Base-by-base conservation (phyloP, 2,888 invertebrate genomes). In the Quadroppia sp. region DNA sequence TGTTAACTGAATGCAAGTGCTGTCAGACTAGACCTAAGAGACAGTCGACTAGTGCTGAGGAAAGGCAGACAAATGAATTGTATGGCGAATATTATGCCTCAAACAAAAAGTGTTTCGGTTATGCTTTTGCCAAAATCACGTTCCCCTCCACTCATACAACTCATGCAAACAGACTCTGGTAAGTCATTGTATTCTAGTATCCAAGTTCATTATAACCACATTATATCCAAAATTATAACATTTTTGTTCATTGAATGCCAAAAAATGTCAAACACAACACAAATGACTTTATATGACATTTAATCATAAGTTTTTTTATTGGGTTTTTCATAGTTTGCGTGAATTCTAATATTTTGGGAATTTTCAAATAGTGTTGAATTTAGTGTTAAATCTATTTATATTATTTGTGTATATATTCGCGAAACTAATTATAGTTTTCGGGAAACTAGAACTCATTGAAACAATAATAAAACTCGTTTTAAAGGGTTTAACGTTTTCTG, bases 81-180 rank as follows among this genome's bases (percentile, higher is more conserved):
- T 32, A 61, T 61, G 61, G 61, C 61, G 61, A 61, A 36, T 61
- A 61, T 61, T 36, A 36, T 36, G 61, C 61, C 61, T 32, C 61
- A 61, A 30, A 61, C 61, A 1, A 61, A 61, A 20, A 61, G 61
- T 15, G 61, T 61, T 61, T 61, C 61, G 30, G 61, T 61, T 61
- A 32, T 61, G 61, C 32, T 61, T 32, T 17, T 61, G 6, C 61
- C 61, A 17, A 61, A 61, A 13, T 61, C 61, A 61, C 61, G 32
- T 17, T 61, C 61, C 1, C 61, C 61, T 61, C 61, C 61, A 61
- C 61, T 61, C n/a, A n/a, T 61, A 2, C 32, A 61, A 61, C 2
- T 30, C 28, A 61, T 61, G 30, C 32, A 61, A 32, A 61, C 61
- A 2, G 61, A 61, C 6, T 32, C 61, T 28, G 61, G 61, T 61